Base-by-base conservation (phyloP, 1,140 invertebrate genomes). In the Antheraea pernyi region DNA sequence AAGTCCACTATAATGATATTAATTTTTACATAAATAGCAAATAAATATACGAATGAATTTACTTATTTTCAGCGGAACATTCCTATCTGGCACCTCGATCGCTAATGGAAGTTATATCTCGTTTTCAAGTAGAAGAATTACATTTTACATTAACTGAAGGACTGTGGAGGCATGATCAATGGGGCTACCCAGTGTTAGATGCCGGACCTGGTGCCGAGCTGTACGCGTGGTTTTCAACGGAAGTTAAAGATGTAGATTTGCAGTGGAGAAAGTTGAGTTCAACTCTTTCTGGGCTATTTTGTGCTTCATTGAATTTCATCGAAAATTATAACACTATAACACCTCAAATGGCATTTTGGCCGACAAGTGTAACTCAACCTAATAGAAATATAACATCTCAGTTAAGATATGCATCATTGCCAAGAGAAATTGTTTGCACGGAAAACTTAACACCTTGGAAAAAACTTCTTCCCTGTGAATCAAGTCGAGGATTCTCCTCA, bases 381-480 rank as follows among this genome's bases (percentile, higher is more conserved):
- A 86, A 92, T 46, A 87, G 93, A 74, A 83, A 88, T 77, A 94
- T 94, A 79, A 94, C 93, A 73, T 94, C 93, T 71, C 93, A 93
- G 76, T 86, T 97, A 58, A 93, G 97, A 74, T 99, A 99, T 93
- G 95, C 98, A 1, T 95, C 96, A 58, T 89, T 99, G 68, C 98
- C 99, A 0, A 94, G 97, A 71, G 99, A 99, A 95, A 97, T 98
- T 81, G 97, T 99, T 9, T 99, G 99, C 85, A 99, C 99, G 19
- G 98, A 99, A 94, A 99, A 99, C 94, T 93, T 99, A 75, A 99
- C 99, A 39, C 99, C 99, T 5, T 99, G 98, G 96, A 99, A 98
- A 83, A 99, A 99, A 90, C 92, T 99, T 1, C 85, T 99, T 42
- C 99, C 99, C 3, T 99, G 99, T 93, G 95, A 97, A 84, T 96